These are phyloP conservation scores for Calliopsis andreniformis DNA, from an alignment of 1,140 invertebrate species.

Conservation along the genomic window DNA sequence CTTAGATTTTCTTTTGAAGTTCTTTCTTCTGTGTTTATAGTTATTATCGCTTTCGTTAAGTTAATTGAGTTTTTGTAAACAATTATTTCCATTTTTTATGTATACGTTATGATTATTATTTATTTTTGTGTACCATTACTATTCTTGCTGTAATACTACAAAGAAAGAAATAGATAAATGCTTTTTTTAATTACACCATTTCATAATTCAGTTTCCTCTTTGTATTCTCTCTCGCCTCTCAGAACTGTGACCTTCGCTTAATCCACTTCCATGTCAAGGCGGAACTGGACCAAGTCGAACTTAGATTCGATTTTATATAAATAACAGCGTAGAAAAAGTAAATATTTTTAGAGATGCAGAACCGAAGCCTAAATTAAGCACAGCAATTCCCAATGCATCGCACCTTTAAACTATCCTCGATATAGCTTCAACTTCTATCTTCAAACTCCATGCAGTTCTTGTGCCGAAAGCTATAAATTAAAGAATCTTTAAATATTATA, in stretches of 20 bases:
- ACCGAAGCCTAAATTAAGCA: background rate
- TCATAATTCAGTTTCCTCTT: background rate
- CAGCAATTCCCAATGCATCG: background rate
- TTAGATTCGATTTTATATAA: conserved; percentile 15
- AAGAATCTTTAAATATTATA: too few relatives aligned
- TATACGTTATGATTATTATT: background rate
- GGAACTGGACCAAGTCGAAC: conserved; percentile 15
- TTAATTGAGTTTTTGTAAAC: background rate
- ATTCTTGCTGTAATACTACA: background rate
- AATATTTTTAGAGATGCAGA: background rate
- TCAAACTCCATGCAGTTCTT: too few relatives aligned
- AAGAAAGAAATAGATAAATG: background rate
- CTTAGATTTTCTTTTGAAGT: background rate
- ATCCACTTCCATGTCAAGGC: background rate
- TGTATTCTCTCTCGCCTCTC: background rate
- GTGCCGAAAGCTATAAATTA: background rate
- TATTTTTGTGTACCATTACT: background rate
- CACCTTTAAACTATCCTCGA: too few relatives aligned
- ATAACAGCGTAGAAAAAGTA: background rate
- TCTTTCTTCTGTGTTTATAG: background rate
- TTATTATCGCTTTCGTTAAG: background rate
- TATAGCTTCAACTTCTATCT: background rate
- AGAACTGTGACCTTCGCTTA: conserved; percentile 18
- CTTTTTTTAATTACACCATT: background rate
- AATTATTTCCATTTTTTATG: background rate